Evolutionary conservation across 2,113 vertebrate genomes (phyloP).

Genomic region (Hyaena hyaena): DNA sequence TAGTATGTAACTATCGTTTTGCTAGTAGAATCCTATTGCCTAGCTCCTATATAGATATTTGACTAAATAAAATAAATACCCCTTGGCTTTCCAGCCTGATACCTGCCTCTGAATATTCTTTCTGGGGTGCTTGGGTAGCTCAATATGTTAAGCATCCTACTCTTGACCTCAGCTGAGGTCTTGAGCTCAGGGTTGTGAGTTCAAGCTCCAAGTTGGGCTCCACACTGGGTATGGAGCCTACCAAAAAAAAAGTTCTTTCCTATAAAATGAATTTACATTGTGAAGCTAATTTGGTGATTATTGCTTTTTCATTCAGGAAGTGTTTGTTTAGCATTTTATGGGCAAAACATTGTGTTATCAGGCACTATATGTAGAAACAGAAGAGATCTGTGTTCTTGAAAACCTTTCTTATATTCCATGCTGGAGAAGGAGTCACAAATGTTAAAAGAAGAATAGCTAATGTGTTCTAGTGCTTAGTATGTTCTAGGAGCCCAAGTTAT

Average conservation of each 20-base stretch:
- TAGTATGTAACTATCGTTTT: background rate
- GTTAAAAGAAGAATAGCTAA: constrained; percentile 42
- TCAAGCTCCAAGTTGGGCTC: too few relatives aligned
- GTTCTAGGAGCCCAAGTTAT: constrained; percentile 17
- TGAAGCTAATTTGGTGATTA: constrained; percentile 32
- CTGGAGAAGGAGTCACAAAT: background rate
- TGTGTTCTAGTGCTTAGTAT: constrained; percentile 38
- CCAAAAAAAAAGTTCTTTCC: background rate
- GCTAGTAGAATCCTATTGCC: background rate
- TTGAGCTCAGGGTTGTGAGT: too few relatives aligned
- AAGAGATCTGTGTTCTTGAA: background rate
- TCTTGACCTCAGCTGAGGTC: too few relatives aligned
- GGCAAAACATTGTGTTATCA: constrained; percentile 4
- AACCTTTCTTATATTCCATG: background rate
- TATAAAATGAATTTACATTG: background rate
- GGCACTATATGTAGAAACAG: background rate
- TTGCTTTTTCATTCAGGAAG: constrained; percentile 52
- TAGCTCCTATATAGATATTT: constrained; percentile 47
- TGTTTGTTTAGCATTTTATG: background rate
- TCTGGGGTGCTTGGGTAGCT: too few relatives aligned
- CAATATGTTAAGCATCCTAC: too few relatives aligned
- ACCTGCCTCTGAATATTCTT: constrained; percentile 10
- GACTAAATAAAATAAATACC: constrained; percentile 36
- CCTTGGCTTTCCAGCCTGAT: background rate
- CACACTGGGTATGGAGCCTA: too few relatives aligned